A percentile compares a stretch with the other conserved stretches of the same genome.
phyloP scores from a whole-genome alignment of 2,113 vertebrate species.

The Larimichthys crocea region DNA sequence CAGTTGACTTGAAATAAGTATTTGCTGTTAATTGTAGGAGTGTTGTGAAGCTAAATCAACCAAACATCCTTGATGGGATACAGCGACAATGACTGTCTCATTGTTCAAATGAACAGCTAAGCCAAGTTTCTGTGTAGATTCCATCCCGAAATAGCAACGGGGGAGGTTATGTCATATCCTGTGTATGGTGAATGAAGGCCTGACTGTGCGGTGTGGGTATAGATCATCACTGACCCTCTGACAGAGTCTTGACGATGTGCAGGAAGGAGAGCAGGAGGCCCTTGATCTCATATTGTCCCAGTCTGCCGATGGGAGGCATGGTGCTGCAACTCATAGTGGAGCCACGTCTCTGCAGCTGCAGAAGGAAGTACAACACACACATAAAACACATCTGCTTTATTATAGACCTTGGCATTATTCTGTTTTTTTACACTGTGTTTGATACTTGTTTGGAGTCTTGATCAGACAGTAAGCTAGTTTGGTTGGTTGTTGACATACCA shows the following conservation, averaged over 20 bases:
- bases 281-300: conserved; percentile 93
- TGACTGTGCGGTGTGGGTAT: not conserved
- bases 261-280: conserved; percentile 93
- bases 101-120: not conserved
- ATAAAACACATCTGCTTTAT: not conserved
- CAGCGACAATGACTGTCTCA: not conserved
- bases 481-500: too few species aligned
- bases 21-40: not conserved
- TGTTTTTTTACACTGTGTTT: not conserved
- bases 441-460: not conserved
- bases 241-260: conserved; percentile 92
- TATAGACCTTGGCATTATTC: not conserved
- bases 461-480: too few species aligned
- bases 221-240: conserved; percentile 89
- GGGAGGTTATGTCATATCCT: not conserved
- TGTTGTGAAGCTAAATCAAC: not conserved
- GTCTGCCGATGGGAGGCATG: conserved; percentile 83
- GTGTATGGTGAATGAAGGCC: not conserved
- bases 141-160: not conserved
- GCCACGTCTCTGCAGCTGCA: conserved; percentile 72
- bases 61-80: not conserved
- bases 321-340: conserved; percentile 85
- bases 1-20: not conserved
- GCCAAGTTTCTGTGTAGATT: not conserved
- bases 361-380: conserved; percentile 2